Evolutionary conservation across 1,140 invertebrate genomes (phyloP), one percentile per base, ranked within the genome.

Genomic region (Heterodera carotae): DNA sequence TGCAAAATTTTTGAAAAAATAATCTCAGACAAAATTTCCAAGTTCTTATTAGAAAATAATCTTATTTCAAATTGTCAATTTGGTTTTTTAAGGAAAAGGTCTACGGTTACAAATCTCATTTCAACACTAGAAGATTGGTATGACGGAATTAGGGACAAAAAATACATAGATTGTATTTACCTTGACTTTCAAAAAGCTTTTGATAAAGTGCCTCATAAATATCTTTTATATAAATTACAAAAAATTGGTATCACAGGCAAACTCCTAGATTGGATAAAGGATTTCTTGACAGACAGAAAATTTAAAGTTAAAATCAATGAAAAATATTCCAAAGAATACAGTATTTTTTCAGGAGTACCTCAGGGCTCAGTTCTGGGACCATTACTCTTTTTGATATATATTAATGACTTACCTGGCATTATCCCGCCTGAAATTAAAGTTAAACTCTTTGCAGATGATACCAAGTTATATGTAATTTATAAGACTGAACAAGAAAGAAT

Each of bases 101-200:
- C 68, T 39, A 48, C 53, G 3, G 25, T 25, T 7, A 69, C 68
- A 7, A 34, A 69, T 39, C 33, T 69, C 8, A 39, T 69, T 27
- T 34, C 34, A 4, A 69, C 68, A 4, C 53, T 69, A 7, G 68
- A 69, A 27, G 68, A 69, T 29, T 69, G 33, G 25, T 39, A 25
- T 25, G 25, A 27, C 25, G 25, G 33, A 5, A 29, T 69, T 8
- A 48, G 53, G 25, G n/a, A 69, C 8, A 69, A 29, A 27, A 25
- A 69, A 29, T 7, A 48, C 7, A 34, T 69, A 7, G 68, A 69
- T 34, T 5, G 6, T 5, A 7, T 69, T 7, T 69, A 29, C 15
- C 25, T 69, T 7, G 68, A 69, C 25, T 69, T 69, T 5, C n/a
- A 34, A 25, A 69, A 69, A 34, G 68, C 68, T 8, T 69, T 69